Conservation (phyloP, 2,888 invertebrate genomes). For the Caradrina kadenii region DNA sequence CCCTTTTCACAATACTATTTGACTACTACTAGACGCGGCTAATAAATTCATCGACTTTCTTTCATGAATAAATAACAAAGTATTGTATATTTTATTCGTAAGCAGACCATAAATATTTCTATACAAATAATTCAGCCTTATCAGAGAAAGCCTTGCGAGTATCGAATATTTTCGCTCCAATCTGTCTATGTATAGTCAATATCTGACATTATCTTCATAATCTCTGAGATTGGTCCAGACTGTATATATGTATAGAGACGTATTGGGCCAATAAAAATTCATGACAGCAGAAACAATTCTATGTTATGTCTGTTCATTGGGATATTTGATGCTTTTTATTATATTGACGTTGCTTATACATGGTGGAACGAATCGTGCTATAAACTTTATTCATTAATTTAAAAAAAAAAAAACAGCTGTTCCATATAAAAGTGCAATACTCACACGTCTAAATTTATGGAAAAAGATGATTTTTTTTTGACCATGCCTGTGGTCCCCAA, state of each 20-base stretch:
- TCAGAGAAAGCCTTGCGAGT: conserved; percentile 35
- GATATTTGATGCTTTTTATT: conserved; percentile 24
- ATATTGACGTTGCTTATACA: neutral
- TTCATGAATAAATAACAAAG: conserved; percentile 39
- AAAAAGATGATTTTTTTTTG: too few relatives aligned
- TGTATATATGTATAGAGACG: conserved; percentile 19
- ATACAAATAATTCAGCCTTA: conserved; percentile 48
- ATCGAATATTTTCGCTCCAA: conserved; percentile 35
- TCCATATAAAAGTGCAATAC: too few relatives aligned
- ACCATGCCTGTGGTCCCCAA: too few relatives aligned
- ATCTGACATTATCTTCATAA: conserved; percentile 48
- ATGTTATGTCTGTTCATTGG: conserved; percentile 40
- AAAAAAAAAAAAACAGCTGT: too few relatives aligned
- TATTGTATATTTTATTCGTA: conserved; percentile 48
- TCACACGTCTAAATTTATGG: too few relatives aligned
- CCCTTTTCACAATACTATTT: conserved; percentile 1
- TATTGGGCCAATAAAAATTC: conserved; percentile 57
- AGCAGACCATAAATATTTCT: conserved; percentile 52
- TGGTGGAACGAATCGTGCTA: too few relatives aligned
- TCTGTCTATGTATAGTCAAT: conserved; percentile 55
- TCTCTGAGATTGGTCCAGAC: conserved; percentile 48
- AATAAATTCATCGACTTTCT: conserved; percentile 35
- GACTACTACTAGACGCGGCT: neutral
- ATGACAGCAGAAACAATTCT: conserved; percentile 49
- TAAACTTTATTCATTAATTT: too few relatives aligned